Percentiles rank a stretch among this genome's conserved stretches.
Conservation (phyloP, 2,797 vertebrate species). For the Thunnus albacares region DNA sequence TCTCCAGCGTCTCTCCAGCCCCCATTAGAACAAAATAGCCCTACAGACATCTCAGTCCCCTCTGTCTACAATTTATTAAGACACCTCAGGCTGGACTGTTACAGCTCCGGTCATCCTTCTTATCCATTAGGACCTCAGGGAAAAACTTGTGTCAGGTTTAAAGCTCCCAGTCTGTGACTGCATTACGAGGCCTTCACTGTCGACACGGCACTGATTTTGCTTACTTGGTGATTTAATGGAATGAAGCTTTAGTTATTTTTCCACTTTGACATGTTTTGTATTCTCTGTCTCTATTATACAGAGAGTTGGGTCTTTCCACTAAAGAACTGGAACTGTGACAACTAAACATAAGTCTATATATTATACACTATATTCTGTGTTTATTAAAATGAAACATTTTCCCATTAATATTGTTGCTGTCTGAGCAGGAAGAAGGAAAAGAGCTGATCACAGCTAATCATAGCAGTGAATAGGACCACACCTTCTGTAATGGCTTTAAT, state of each 20-base stretch:
- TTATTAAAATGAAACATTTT: neutral
- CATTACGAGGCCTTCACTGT: constrained; percentile 19
- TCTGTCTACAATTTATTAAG: constrained; percentile 54
- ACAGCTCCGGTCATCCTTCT: constrained; percentile 28
- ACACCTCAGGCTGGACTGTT: constrained; percentile 40
- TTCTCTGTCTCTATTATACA: neutral
- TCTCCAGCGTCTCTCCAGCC: constrained; percentile 9
- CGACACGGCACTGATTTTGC: constrained; percentile 19
- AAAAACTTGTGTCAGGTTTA: constrained; percentile 36
- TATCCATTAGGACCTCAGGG: constrained; percentile 36
- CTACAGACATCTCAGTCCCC: constrained; percentile 51
- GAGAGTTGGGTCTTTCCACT: neutral
- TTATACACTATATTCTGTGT: neutral
- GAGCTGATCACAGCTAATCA: neutral
- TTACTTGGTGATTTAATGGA: constrained; percentile 25
- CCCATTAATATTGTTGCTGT: neutral
- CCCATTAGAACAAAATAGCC: constrained; percentile 36
- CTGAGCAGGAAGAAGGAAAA: neutral
- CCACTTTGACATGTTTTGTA: neutral
- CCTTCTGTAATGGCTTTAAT: neutral
- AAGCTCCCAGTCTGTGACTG: constrained; percentile 32
- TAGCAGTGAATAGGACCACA: neutral
- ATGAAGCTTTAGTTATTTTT: constrained; percentile 6
- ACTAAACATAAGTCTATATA: neutral
- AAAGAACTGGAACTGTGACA: neutral